Conservation (phyloP, 2,113 vertebrate species). For the Chunga burmeisteri region DNA sequence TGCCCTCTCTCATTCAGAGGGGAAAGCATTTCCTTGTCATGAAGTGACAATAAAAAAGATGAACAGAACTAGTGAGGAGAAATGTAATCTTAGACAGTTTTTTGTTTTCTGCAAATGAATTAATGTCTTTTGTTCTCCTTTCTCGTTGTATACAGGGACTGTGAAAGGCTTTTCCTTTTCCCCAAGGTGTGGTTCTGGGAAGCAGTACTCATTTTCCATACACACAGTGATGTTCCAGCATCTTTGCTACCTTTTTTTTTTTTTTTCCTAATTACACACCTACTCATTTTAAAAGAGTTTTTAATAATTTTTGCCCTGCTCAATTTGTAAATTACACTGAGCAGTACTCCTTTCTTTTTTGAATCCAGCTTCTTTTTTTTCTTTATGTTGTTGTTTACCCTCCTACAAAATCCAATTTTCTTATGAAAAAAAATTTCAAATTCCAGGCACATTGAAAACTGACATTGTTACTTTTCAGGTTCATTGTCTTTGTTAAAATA, state of each 20-base stretch:
- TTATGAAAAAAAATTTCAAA: not conserved
- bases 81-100: not conserved
- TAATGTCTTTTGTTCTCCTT: not conserved
- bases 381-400: not conserved
- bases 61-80: not conserved
- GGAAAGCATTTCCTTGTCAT: not conserved
- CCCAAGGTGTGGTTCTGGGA: not conserved
- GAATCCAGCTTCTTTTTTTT: not conserved
- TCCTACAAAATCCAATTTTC: not conserved
- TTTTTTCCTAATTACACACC: not conserved
- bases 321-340: not conserved
- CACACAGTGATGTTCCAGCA: not conserved
- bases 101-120: not conserved
- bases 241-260: not conserved
- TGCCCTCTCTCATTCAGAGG: not conserved
- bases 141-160: not conserved
- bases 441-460: not conserved
- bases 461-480: not conserved
- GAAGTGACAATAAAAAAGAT: not conserved
- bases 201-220: not conserved
- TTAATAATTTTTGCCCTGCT: not conserved
- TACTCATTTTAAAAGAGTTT: not conserved
- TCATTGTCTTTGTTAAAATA: not conserved
- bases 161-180: not conserved
- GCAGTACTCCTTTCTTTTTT: not conserved